Base-by-base conservation (phyloP, 1,140 invertebrate species). In the Callitettix versicolor region DNA sequence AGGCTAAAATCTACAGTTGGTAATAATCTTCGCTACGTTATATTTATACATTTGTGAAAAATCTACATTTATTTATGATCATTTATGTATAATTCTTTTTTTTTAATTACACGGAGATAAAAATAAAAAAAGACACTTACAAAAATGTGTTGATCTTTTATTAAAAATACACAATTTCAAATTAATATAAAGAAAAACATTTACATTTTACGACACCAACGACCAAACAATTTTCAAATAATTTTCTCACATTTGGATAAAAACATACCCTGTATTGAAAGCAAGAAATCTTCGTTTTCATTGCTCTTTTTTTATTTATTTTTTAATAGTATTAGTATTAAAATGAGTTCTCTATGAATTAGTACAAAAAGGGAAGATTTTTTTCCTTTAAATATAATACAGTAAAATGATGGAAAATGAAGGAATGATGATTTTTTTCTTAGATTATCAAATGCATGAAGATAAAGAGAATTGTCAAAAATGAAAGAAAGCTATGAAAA, bases 191-290 rank as follows among this genome's bases (percentile, higher is more conserved):
- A 58, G 40, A 26, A 48, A 30, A 55, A 38, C 53, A 55, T 49
- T 55, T 58, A 58, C 48, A 58, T 36, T 30, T 53, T 55, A 58
- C 54, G 49, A 55, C 47, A 21, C 15, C 47, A 15, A 49, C 26
- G 47, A 49, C 14, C 22, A 54, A 56, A 59, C 44, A 53, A 52
- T 57, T n/a, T 57, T 51, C 36, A 59, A 59, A 58, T 53, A 58
- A 54, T 50, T 43, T 59, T 38, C 22, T 52, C 24, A 53, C 40
- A 52, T 44, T 56, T 56, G 54, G 55, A 59, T 59, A 59, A 59
- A 59, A 59, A 59, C 58, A 59, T 59, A 59, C 58, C 58, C 58
- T 59, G 58, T 59, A 59, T 59, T 50, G 44, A 59, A 30, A 59
- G 58, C 58, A 53, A 56, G 58, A 59, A 58, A 56, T 54, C 40